Conservation (phyloP, 2,113 vertebrate species). For the Gasterosteus aculeatus region DNA sequence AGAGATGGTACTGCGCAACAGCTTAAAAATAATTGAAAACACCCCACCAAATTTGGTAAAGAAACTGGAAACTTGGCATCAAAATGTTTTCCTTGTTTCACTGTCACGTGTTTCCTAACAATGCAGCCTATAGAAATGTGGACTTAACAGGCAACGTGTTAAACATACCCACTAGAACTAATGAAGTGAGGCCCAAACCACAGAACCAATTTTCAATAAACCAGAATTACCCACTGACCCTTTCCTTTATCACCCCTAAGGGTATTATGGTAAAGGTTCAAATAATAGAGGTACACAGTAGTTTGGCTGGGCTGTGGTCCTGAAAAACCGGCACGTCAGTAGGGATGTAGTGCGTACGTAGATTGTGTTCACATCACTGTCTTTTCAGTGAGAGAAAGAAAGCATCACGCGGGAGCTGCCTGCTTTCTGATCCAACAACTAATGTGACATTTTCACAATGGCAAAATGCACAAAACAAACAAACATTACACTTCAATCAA, state of each 20-base stretch:
- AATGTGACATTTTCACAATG: slow-evolving; percentile 57
- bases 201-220: neutral
- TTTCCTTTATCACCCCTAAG: neutral
- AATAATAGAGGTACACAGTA: neutral
- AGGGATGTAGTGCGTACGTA: neutral
- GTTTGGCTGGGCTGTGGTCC: neutral
- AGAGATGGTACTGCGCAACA: neutral
- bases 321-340: neutral
- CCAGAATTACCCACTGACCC: neutral
- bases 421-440: slow-evolving; percentile 44
- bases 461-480: slow-evolving; percentile 2
- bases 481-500: neutral
- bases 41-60: neutral
- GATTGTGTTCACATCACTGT: neutral
- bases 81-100: neutral
- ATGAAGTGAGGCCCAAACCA: neutral
- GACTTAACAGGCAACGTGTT: neutral
- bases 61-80: neutral
- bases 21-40: neutral
- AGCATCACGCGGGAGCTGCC: neutral
- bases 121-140: neutral
- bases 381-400: slow-evolving; percentile 4
- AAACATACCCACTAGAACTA: neutral
- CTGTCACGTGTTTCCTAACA: neutral
- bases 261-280: neutral